A percentile compares a stretch with the other conserved stretches of the same genome.
These are phyloP conservation scores for Drosophila acutilabella DNA, from an alignment of 2,888 invertebrate genomes.

Conservation along the genomic window DNA sequence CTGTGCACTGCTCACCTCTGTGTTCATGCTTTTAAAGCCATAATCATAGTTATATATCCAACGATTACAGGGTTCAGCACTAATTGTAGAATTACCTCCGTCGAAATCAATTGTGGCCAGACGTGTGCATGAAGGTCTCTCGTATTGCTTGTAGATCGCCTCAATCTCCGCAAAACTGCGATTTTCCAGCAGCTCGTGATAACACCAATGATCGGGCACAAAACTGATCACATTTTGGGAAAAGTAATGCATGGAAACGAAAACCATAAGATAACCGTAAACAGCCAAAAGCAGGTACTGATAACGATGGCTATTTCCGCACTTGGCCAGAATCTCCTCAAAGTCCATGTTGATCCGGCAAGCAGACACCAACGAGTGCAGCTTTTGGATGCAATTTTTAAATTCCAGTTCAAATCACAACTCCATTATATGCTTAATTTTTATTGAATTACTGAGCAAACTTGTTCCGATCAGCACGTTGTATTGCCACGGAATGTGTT, in stretches of 20 bases:
- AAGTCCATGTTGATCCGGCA: constrained; percentile 81
- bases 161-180: constrained; percentile 72
- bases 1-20: constrained; percentile 86
- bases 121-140: constrained; percentile 78
- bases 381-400: not conserved
- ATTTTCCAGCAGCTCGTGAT: constrained; percentile 77
- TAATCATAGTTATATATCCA: constrained; percentile 87
- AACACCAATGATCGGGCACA: constrained; percentile 85
- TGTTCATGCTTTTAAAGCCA: constrained; percentile 87
- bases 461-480: constrained; percentile 58
- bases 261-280: constrained; percentile 86
- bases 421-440: constrained; percentile 10
- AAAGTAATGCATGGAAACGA: constrained; percentile 87
- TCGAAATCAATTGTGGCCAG: constrained; percentile 55
- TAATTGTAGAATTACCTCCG: constrained; percentile 62
- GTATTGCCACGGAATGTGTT: constrained; percentile 38
- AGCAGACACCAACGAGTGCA: constrained; percentile 1
- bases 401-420: not conserved
- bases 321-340: constrained; percentile 86
- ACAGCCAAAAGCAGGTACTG: constrained; percentile 85
- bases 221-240: constrained; percentile 87
- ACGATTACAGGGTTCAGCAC: constrained; percentile 83
- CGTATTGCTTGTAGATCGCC: constrained; percentile 73
- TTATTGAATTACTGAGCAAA: constrained; percentile 39
- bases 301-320: constrained; percentile 86